Evolutionary conservation across 2,113 vertebrate genomes (phyloP).

Genomic region (Rafetus swinhoei): DNA sequence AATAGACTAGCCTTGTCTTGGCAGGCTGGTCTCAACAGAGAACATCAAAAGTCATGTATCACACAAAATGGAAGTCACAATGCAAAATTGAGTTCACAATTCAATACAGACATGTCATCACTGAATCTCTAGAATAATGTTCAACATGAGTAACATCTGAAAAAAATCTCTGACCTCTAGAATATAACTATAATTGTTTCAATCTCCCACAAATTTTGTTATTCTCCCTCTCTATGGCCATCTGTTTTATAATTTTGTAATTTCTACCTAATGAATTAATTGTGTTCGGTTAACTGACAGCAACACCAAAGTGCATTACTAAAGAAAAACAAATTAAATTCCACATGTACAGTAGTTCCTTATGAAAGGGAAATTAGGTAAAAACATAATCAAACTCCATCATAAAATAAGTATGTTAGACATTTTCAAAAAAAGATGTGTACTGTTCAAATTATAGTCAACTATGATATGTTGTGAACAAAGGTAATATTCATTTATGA

Average conservation of each 20-base stretch:
- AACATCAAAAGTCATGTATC: background rate
- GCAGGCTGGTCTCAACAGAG: background rate
- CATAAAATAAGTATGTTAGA: conserved; percentile 63
- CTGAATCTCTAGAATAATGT: background rate
- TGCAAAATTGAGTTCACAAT: background rate
- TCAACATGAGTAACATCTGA: background rate
- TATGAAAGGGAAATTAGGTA: conserved; percentile 64
- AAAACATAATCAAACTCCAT: conserved; percentile 68
- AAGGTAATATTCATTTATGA: conserved; percentile 65
- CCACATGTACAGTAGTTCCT: conserved; percentile 60
- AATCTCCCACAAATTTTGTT: background rate
- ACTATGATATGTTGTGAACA: conserved; percentile 61
- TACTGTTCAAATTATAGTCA: conserved; percentile 64
- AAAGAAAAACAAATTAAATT: conserved; percentile 73
- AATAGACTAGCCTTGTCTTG: background rate
- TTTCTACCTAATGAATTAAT: conserved; percentile 69
- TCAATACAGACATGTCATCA: background rate
- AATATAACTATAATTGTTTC: background rate
- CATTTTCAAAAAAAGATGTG: conserved; percentile 62
- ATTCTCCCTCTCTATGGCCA: background rate
- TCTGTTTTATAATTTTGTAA: background rate
- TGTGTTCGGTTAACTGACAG: conserved; percentile 64
- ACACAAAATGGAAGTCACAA: background rate
- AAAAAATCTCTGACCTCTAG: background rate
- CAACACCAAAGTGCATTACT: conserved; percentile 49